phyloP scores from a whole-genome alignment of 2,113 vertebrate species.

The Donacobius atricapilla region DNA sequence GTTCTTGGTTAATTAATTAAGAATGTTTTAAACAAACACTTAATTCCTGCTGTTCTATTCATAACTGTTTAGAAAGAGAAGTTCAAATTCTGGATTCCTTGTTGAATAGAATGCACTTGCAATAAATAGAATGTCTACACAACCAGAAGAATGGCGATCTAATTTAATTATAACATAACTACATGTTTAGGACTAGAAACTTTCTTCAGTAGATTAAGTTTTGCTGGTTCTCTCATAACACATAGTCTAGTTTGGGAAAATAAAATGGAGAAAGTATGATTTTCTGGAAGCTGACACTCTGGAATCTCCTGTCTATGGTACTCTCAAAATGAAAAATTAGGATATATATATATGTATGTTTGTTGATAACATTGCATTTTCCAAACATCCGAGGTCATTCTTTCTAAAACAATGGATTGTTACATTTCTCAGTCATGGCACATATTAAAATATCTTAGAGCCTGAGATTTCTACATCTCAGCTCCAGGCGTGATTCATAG shows the following conservation, averaged over 20 bases:
- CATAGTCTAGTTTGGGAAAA: rapidly evolving
- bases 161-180: neutral
- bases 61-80: neutral
- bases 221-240: neutral
- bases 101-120: neutral
- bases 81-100: neutral
- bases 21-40: neutral
- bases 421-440: neutral
- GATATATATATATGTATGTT: rapidly evolving
- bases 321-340: neutral
- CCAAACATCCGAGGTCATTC: neutral
- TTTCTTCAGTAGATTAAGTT: neutral
- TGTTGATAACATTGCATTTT: neutral
- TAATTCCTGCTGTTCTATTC: neutral
- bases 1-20: neutral
- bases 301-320: neutral
- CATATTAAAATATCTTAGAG: neutral
- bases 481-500: neutral
- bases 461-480: neutral
- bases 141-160: neutral
- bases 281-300: neutral
- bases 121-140: neutral
- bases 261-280: neutral
- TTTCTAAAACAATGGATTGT: neutral
- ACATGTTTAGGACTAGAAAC: neutral